Base-by-base conservation (phyloP, 2,797 vertebrate species). In the Antrozous pallidus region DNA sequence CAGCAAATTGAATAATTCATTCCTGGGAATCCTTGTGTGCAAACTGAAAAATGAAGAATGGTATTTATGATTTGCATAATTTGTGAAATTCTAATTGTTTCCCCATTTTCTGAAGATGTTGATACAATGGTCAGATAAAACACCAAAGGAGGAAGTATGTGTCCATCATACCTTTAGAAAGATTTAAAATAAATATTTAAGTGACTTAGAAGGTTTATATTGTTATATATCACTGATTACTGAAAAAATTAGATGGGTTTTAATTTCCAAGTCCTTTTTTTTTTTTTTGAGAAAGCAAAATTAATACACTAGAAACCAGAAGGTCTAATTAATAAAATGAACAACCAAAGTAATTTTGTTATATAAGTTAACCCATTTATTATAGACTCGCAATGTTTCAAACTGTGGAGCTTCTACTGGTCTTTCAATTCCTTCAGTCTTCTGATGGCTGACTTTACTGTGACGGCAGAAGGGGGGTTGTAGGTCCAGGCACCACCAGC, bases 391-490 rank as follows among this genome's bases (percentile, higher is more conserved):
- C 33, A 38, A 71, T 1, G 17, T 70, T 75, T 74, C 83, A 91
- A 49, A 95, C 20, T 5, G 54, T 24, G 87, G 93, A 20, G 88
- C 91, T 91, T 98, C 98, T 99, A 99, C 98, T 99, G 99, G 98
- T 99, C 99, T 98, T 99, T 99, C 98, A 99, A 93, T 97, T 99
- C 99, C 98, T 99, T 99, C 98, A 99, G 98, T 97, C 99, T 99
- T 98, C 99, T 99, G 98, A 99, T 99, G 0, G 99, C 99, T 28
- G 99, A 99, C 97, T 99, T 99, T 87, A 99, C 99, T 91, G 99
- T 99, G 98, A 99, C 99, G 8, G 99, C 99, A 28, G 99, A 99
- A 77, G 99, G 99, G 97, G 99, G n/a, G n/a, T n/a, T n/a, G n/a
- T n/a, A n/a, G n/a, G n/a, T n/a, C n/a, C n/a, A n/a, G n/a, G n/a